phyloP scores from a whole-genome alignment of 2,888 invertebrate species.

The Lucinisca nassula region DNA sequence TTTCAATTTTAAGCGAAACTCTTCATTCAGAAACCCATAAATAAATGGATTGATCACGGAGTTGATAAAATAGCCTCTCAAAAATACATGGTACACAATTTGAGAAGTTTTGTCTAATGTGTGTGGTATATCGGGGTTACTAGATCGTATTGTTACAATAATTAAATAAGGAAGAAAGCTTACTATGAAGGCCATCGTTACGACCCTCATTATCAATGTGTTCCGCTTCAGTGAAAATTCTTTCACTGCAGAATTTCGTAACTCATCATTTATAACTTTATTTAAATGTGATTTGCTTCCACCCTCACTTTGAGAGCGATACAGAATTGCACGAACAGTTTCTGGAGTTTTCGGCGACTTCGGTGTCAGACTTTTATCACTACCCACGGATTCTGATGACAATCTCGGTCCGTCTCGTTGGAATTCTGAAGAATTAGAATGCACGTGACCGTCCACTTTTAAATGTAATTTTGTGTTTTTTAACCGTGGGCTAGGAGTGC shows the following conservation, averaged over 20 bases:
- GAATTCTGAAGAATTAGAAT: background rate
- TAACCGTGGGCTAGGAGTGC: background rate
- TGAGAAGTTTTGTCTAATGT: conserved; percentile 55
- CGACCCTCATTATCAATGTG: conserved; percentile 66
- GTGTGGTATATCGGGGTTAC: conserved; percentile 50
- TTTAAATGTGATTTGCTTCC: conserved; percentile 65
- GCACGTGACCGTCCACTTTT: background rate
- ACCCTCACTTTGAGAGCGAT: conserved; percentile 59
- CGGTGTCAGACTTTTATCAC: conserved; percentile 37
- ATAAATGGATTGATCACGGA: conserved; percentile 70
- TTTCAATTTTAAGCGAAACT: conserved; percentile 63
- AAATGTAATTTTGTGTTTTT: background rate
- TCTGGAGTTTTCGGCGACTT: conserved; percentile 52
- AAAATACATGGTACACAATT: conserved; percentile 60
- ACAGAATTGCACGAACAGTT: conserved; percentile 52
- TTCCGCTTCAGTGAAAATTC: conserved; percentile 64
- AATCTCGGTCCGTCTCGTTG: conserved; percentile 4
- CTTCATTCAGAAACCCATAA: conserved; percentile 67
- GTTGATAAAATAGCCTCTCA: conserved; percentile 65
- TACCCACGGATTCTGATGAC: conserved; percentile 42
- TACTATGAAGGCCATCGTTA: conserved; percentile 67
- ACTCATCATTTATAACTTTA: conserved; percentile 61
- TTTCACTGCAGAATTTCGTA: conserved; percentile 52
- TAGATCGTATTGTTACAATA: conserved; percentile 62
- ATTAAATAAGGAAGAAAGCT: conserved; percentile 69